Evolutionary conservation across 2,113 vertebrate genomes (phyloP).

Genomic region (Nyctereutes procyonoides): DNA sequence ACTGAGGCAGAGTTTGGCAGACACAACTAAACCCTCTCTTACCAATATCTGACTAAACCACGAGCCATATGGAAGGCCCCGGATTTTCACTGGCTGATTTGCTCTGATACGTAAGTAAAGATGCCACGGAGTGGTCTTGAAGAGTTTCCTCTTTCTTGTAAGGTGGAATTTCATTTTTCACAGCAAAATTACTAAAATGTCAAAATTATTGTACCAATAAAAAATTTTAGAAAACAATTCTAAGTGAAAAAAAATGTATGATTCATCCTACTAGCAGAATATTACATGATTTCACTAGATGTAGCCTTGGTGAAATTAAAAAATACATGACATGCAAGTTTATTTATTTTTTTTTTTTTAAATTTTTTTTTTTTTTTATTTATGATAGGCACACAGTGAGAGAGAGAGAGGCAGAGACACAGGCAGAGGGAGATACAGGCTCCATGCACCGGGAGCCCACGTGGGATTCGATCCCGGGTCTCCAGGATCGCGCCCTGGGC

Average conservation of each 20-base stretch:
- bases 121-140: conserved; percentile 16
- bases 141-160: conserved; percentile 21
- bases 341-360: too few relatives aligned
- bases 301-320: neutral
- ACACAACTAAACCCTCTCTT: conserved; percentile 91
- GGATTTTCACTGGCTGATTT: conserved; percentile 98
- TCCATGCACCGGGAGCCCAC: too few relatives aligned
- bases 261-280: neutral
- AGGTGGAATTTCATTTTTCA: conserved; percentile 42
- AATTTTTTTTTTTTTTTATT: too few relatives aligned
- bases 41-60: conserved; percentile 96
- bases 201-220: conserved; percentile 22
- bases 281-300: neutral
- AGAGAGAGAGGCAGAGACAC: too few relatives aligned
- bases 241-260: neutral
- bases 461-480: too few relatives aligned
- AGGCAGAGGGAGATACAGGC: too few relatives aligned
- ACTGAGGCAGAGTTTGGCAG: conserved; percentile 87
- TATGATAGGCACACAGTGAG: too few relatives aligned
- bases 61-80: conserved; percentile 93
- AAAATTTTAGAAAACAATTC: conserved; percentile 18
- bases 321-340: neutral
- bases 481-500: too few relatives aligned
- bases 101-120: conserved; percentile 91
- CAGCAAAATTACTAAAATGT: conserved; percentile 2